These are phyloP conservation scores for Lagorchestes hirsutus DNA, from an alignment of 2,797 vertebrate genomes.

Conservation along the genomic window DNA sequence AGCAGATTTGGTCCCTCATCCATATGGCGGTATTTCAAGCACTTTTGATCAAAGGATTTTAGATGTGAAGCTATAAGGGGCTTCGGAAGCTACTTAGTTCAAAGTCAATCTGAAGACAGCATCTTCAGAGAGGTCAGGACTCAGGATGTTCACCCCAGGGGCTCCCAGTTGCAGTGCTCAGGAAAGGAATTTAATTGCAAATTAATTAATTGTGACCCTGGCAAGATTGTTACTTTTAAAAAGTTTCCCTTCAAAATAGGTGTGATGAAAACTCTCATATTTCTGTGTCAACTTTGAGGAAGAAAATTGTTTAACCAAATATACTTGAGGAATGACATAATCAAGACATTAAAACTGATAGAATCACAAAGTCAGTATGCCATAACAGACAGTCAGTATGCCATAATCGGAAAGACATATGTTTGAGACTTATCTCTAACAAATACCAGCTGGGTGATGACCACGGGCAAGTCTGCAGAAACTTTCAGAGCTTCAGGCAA, in stretches of 20 bases:
- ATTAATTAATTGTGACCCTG: conserved; percentile 34
- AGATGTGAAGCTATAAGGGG: not conserved
- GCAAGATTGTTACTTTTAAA: not conserved
- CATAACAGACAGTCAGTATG: not conserved
- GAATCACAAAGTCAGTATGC: not conserved
- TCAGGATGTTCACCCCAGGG: not conserved
- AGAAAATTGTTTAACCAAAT: not conserved
- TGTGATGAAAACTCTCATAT: not conserved
- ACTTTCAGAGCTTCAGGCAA: too few species aligned
- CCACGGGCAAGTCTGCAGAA: too few species aligned
- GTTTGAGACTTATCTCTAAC: not conserved
- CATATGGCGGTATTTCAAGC: not conserved
- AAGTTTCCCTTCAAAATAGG: conserved; percentile 31
- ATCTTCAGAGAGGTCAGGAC: conserved; percentile 1
- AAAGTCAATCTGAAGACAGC: not conserved
- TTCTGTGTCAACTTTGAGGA: not conserved
- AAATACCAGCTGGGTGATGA: not conserved
- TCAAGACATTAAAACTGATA: conserved; percentile 3
- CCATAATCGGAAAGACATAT: not conserved
- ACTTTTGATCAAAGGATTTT: not conserved
- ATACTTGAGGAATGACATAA: not conserved
- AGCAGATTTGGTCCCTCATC: not conserved
- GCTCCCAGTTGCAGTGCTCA: conserved; percentile 42
- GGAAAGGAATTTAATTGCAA: conserved; percentile 54
- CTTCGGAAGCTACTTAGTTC: not conserved